These are phyloP conservation scores for Didymodactylos carnosus DNA, from an alignment of 2,888 invertebrate species.

Conservation along the genomic window DNA sequence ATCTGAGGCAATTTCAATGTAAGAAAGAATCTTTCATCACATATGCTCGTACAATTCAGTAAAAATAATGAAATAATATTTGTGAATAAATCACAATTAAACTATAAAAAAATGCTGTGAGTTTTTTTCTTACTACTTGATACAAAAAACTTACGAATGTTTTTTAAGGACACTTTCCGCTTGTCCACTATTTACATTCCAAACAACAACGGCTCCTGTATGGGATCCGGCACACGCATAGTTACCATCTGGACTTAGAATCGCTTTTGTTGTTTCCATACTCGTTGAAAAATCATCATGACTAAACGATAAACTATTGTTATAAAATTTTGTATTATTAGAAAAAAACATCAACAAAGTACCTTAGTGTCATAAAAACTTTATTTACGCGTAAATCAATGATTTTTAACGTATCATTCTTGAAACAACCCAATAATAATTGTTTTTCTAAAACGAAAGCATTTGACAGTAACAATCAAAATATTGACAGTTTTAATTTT, in stretches of 20 bases:
- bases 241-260: slow-evolving; percentile 51
- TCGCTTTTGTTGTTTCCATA: slow-evolving; percentile 76
- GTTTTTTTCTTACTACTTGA: no score
- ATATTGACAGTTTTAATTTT: no score
- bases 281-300: slow-evolving; percentile 83
- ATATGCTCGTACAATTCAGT: no score
- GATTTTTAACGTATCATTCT: slow-evolving; percentile 80
- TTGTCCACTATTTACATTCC: slow-evolving; percentile 58
- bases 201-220: slow-evolving; percentile 73
- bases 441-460: slow-evolving; percentile 53
- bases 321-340: not conserved
- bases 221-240: slow-evolving; percentile 73
- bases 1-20: no score
- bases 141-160: slow-evolving; percentile 25
- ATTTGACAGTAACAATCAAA: no score
- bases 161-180: slow-evolving; percentile 37
- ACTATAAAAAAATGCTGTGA: not conserved
- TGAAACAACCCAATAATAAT: slow-evolving; percentile 68
- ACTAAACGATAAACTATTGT: slow-evolving; percentile 41
- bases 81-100: not conserved
- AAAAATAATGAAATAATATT: no score
- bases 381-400: slow-evolving; percentile 83
- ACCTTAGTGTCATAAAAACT: slow-evolving; percentile 71
- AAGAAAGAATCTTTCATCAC: no score
- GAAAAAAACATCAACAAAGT: slow-evolving; percentile 36